phyloP scores from a whole-genome alignment of 1,140 invertebrate species.

The Oedothorax gibbosus region DNA sequence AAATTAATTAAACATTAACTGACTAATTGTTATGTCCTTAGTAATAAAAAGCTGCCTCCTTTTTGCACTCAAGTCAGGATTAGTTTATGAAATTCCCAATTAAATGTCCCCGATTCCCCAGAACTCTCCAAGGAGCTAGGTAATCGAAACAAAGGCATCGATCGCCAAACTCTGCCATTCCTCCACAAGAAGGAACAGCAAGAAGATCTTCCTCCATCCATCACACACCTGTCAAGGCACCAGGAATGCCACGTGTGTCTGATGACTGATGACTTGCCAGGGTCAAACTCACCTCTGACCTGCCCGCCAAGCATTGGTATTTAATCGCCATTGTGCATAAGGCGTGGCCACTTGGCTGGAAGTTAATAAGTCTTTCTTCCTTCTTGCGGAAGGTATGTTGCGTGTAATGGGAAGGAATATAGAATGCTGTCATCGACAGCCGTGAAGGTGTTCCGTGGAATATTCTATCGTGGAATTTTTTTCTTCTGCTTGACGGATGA shows the following conservation, averaged over 20 bases:
- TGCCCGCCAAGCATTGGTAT: slow-evolving; percentile 26
- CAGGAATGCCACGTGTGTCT: slow-evolving; percentile 55
- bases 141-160: too few species aligned
- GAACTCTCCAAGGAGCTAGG: too few species aligned
- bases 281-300: slow-evolving; percentile 60
- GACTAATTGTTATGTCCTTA: too few species aligned
- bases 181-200: slow-evolving; percentile 28
- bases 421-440: slow-evolving; percentile 20
- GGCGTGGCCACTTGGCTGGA: slow-evolving; percentile 16
- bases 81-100: too few species aligned
- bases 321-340: slow-evolving; percentile 41
- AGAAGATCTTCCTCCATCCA: slow-evolving; percentile 57
- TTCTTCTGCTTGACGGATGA: too few species aligned
- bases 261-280: slow-evolving; percentile 50
- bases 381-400: slow-evolving; percentile 3
- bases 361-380: slow-evolving; percentile 37
- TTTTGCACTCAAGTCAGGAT: too few species aligned
- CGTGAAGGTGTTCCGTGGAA: too few species aligned
- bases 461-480: too few species aligned
- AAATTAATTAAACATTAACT: too few species aligned
- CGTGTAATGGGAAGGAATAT: slow-evolving; percentile 27
- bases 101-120: too few species aligned
- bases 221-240: slow-evolving; percentile 33
- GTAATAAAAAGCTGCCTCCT: too few species aligned
- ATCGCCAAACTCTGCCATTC: too few species aligned